A percentile compares a stretch with the other conserved stretches of the same genome.
phyloP scores from a whole-genome alignment of 2,797 vertebrate genomes.

The Sebastes nivosus region DNA sequence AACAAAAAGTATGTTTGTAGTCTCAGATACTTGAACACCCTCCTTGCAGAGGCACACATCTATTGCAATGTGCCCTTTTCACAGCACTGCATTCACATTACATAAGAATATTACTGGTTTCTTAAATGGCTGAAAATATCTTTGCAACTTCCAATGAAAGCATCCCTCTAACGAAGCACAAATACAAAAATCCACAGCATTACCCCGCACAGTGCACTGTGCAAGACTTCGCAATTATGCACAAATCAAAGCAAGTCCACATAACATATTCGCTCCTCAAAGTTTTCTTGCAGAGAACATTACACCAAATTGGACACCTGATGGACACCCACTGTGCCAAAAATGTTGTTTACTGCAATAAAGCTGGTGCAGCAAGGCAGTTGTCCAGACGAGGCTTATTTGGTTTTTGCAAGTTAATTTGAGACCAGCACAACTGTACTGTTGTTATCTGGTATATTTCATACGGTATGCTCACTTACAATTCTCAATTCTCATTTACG shows the following conservation, averaged over 20 bases:
- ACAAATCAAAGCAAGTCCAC: conserved; percentile 32
- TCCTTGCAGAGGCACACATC: background rate
- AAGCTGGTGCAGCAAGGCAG: background rate
- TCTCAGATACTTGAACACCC: background rate
- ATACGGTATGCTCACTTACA: background rate
- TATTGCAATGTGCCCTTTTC: conserved; percentile 3
- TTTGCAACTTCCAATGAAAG: conserved; percentile 21
- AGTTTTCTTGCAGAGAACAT: conserved; percentile 10
- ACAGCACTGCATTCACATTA: background rate
- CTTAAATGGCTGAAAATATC: conserved; percentile 18
- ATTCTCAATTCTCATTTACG: no score
- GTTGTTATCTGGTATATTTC: background rate
- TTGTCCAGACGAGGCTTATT: background rate
- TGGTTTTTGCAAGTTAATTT: background rate
- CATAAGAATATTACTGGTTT: conserved; percentile 18
- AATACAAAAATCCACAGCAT: background rate
- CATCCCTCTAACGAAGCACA: background rate
- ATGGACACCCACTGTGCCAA: conserved; percentile 24
- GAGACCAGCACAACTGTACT: background rate
- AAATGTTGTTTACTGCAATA: conserved; percentile 33
- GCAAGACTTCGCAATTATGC: conserved; percentile 23
- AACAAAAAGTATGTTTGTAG: background rate
- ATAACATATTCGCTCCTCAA: conserved; percentile 4
- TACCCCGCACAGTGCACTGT: background rate
- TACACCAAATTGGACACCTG: conserved; percentile 42